Conservation (phyloP, 2,888 invertebrate genomes). For the Rugalucina vietnamica region DNA sequence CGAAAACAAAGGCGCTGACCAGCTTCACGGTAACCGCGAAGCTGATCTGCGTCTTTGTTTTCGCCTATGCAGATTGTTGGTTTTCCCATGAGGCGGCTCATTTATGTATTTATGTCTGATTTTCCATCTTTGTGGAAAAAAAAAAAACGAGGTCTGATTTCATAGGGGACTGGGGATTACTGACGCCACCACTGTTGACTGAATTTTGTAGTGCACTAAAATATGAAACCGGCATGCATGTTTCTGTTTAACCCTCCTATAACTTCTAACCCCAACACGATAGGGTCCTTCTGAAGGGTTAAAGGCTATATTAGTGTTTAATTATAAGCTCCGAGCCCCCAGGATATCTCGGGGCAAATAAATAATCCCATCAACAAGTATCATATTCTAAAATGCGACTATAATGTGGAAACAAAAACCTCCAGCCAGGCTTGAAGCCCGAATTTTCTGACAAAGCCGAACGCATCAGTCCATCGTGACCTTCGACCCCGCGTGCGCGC, state of each 20-base stretch:
- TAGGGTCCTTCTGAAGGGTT: slow-evolving; percentile 18
- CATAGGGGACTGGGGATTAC: too few relatives aligned
- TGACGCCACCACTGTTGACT: too few relatives aligned
- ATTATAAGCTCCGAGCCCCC: slow-evolving; percentile 49
- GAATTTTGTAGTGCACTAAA: too few relatives aligned
- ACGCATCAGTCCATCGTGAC: slow-evolving; percentile 9
- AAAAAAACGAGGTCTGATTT: too few relatives aligned
- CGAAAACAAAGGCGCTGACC: too few relatives aligned
- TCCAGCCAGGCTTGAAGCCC: neutral
- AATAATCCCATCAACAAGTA: slow-evolving; percentile 45
- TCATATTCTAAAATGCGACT: neutral
- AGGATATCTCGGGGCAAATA: slow-evolving; percentile 36
- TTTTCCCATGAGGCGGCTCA: too few relatives aligned
- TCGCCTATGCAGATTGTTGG: too few relatives aligned
- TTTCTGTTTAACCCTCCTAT: neutral
- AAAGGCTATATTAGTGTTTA: slow-evolving; percentile 44
- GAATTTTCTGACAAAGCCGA: neutral
- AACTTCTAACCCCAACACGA: neutral
- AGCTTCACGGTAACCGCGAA: too few relatives aligned
- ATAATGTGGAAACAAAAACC: neutral
- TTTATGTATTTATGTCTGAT: too few relatives aligned
- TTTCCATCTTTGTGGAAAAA: too few relatives aligned
- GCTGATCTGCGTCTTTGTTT: too few relatives aligned
- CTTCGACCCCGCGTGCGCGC: slow-evolving; percentile 50
- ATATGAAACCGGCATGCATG: too few relatives aligned